Conservation (phyloP, 2,113 vertebrate species). For the Megalops atlanticus region DNA sequence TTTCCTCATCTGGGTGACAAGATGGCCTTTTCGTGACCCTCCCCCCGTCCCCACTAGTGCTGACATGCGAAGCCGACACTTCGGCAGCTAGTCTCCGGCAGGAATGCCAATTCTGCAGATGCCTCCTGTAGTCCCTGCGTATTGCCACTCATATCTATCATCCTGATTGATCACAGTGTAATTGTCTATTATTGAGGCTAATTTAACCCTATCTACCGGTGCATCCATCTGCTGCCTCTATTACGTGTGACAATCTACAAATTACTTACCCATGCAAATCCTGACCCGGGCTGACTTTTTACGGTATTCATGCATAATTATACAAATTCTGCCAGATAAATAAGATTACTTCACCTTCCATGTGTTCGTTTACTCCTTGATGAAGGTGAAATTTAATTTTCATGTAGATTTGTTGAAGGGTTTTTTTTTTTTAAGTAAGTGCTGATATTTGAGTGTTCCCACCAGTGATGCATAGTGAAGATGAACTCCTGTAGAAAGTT, state of each 20-base stretch:
- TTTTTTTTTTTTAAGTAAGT: conserved; percentile 79
- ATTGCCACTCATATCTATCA: conserved; percentile 99
- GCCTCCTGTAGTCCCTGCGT: conserved; percentile 76
- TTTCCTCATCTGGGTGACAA: conserved; percentile 52
- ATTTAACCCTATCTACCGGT: conserved; percentile 90
- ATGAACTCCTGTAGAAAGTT: conserved; percentile 16
- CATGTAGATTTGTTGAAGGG: conserved; percentile 88
- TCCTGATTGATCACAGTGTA: conserved; percentile 98
- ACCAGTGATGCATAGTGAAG: conserved; percentile 65
- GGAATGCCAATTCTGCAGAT: conserved; percentile 65
- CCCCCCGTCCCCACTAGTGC: conserved; percentile 31
- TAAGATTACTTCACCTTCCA: conserved; percentile 90
- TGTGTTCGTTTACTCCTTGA: conserved; percentile 87
- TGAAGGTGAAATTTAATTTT: conserved; percentile 98
- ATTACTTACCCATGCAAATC: conserved; percentile 99
- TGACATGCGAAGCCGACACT: conserved; percentile 19
- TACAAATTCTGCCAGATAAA: conserved; percentile 96
- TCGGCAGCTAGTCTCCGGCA: conserved; percentile 64
- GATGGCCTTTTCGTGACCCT: conserved; percentile 46
- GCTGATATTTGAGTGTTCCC: conserved; percentile 85
- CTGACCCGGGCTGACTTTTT: conserved; percentile 89
- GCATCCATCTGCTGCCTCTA: conserved; percentile 93
- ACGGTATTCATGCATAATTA: conserved; percentile 93
- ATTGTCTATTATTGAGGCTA: conserved; percentile 97
- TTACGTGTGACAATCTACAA: conserved; percentile 94